Base-by-base conservation (phyloP, 2,888 invertebrate species). In the Corythucha ciliata region DNA sequence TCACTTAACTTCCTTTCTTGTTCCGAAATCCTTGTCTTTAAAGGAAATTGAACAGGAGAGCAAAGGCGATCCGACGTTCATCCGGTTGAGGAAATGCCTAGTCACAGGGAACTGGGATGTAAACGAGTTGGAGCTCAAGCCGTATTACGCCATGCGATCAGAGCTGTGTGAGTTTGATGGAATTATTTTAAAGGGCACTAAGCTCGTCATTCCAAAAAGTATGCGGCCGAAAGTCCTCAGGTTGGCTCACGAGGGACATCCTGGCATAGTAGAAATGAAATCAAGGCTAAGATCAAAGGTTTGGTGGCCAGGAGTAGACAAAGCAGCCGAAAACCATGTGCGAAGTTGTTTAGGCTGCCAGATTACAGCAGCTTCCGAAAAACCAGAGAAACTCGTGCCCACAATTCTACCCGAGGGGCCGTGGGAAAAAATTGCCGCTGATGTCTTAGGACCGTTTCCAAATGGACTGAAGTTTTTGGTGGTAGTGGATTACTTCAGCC, bases 201-300 rank as follows among this genome's bases (percentile, higher is more conserved):
- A 24, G 20, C 29, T 45, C 8, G 45, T 33, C 12, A 33, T 45
- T 7, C 45, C 45, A 33, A 3, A 14, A 8, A 20, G 4, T 4
- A 10, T 44, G 2, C 26, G 21, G 4, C 18, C 10, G n/a, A 22
- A 29, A n/a, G 40, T 45, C 4, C 24, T 45, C n/a, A 22, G 12
- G 4, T 14, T 61, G 29, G 63, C 62, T 2, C 64, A 64, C 36
- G 62, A 65, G 47, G 65, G 67, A 53, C 67, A 68, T 34, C 66
- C 65, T 1, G 66, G 65, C 2, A 63, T 65, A 1, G 64, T 63
- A 0, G 57, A 61, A 0, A 67, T 67, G 20, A 51, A 51, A 5
- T 10, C 14, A 25, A 33, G 45, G 10, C 16, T 46, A 24, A 1
- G 51, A 22, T 16, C 37, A 3, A 51, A 27, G 1, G 50, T 50